Evolutionary conservation across 2,888 invertebrate genomes (phyloP).

Genomic region (Leptopilina myrica): DNA sequence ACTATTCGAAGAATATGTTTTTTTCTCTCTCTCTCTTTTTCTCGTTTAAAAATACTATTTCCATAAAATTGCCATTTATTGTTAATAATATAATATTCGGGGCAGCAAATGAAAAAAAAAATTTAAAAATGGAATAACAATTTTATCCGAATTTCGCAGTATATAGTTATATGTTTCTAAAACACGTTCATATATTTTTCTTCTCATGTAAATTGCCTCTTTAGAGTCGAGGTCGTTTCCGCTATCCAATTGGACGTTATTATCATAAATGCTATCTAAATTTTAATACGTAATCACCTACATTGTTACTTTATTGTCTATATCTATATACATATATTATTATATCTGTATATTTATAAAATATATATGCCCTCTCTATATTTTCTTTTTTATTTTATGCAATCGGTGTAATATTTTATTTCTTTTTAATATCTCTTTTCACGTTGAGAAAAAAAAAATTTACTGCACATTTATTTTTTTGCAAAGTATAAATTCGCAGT

Average conservation of each 20-base stretch:
- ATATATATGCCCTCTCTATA: neutral
- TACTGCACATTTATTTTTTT: too few relatives aligned
- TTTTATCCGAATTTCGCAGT: conserved; percentile 1
- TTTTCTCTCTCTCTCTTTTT: too few relatives aligned
- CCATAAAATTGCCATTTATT: neutral
- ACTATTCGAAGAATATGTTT: too few relatives aligned
- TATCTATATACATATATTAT: too few relatives aligned
- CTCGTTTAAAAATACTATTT: neutral
- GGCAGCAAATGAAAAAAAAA: too few relatives aligned
- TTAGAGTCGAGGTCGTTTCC: conserved; percentile 24
- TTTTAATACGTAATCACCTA: conserved; percentile 7
- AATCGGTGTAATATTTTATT: too few relatives aligned
- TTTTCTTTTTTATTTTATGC: too few relatives aligned
- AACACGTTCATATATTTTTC: conserved; percentile 3
- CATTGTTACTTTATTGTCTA: neutral
- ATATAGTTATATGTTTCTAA: conserved; percentile 9
- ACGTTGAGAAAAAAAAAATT: too few relatives aligned
- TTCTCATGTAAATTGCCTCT: conserved; percentile 27
- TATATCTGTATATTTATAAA: neutral
- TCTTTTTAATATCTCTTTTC: too few relatives aligned
- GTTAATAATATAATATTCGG: neutral
- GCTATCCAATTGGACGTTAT: conserved; percentile 20
- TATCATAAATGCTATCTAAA: conserved; percentile 32
- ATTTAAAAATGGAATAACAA: neutral
- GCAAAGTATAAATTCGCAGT: too few relatives aligned